phyloP scores from a whole-genome alignment of 2,113 vertebrate genomes.

The Cyphomyrus plagiostoma region DNA sequence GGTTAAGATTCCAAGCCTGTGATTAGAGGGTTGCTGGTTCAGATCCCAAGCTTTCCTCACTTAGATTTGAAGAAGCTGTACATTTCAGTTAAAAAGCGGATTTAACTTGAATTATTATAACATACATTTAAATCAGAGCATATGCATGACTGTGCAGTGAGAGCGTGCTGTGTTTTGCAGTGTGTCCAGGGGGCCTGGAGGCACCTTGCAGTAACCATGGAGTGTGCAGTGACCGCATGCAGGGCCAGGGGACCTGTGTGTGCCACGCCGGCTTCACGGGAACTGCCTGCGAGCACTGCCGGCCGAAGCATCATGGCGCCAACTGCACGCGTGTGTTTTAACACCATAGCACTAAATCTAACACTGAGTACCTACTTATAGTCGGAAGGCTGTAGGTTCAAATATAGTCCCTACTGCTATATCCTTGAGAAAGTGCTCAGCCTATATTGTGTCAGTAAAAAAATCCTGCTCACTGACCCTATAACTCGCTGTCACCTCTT shows the following conservation, averaged over 20 bases:
- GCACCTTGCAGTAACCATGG: constrained; percentile 71
- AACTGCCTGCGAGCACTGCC: constrained; percentile 72
- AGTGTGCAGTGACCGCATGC: constrained; percentile 59
- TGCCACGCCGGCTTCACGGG: constrained; percentile 71
- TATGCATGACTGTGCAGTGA: background rate
- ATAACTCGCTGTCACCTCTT: background rate
- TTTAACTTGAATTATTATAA: background rate
- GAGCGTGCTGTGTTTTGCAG: constrained; percentile 44
- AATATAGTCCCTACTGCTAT: background rate
- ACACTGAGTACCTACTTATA: background rate
- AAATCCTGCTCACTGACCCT: background rate
- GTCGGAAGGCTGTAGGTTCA: background rate
- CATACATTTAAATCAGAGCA: background rate
- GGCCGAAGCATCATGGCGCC: constrained; percentile 58
- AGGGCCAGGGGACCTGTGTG: constrained; percentile 64
- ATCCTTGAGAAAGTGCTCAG: background rate
- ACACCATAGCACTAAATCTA: background rate
- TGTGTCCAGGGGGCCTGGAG: constrained; percentile 76
- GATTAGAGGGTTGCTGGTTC: background rate
- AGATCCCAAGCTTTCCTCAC: background rate
- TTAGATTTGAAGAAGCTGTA: background rate
- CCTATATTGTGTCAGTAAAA: background rate
- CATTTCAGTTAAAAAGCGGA: background rate
- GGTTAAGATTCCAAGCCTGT: background rate
- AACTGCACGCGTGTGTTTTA: constrained; percentile 71